Evolutionary conservation across 2,888 invertebrate species (phyloP).

Genomic region (Embidobia sp.): DNA sequence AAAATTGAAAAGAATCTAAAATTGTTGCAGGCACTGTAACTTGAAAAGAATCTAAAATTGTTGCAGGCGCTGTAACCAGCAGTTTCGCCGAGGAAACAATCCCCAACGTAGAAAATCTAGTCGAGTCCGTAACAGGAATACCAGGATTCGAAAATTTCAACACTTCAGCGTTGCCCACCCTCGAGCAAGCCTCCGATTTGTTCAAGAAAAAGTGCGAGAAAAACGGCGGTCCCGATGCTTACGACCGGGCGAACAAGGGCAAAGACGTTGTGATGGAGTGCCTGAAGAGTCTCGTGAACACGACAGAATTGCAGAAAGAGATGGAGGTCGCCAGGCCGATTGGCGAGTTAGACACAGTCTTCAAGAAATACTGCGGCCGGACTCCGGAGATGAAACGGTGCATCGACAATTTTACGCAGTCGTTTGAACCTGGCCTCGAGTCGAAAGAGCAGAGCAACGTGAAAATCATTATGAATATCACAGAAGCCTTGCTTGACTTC

Average conservation of each 20-base stretch:
- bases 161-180: conserved; percentile 72
- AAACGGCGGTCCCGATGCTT: conserved; percentile 84
- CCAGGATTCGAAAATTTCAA: conserved; percentile 74
- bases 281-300: conserved; percentile 84
- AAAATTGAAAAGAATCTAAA: too few relatives aligned
- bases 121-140: background rate
- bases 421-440: conserved; percentile 86
- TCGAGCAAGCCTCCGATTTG: conserved; percentile 82
- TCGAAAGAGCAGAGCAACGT: conserved; percentile 85
- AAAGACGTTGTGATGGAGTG: conserved; percentile 82
- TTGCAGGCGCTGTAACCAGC: conserved; percentile 8
- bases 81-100: conserved; percentile 1
- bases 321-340: conserved; percentile 87
- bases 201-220: conserved; percentile 86
- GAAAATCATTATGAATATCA: conserved; percentile 85
- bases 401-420: conserved; percentile 83
- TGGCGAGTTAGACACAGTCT: conserved; percentile 87
- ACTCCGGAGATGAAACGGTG: conserved; percentile 85
- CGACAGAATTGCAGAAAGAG: conserved; percentile 84
- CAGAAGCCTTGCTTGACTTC: conserved; percentile 87
- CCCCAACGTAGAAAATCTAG: background rate
- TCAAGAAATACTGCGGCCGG: conserved; percentile 88
- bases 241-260: conserved; percentile 82
- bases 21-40: conserved; percentile 6
- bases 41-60: too few relatives aligned